These are phyloP conservation scores for Tenthredo distinguenda DNA, from an alignment of 2,888 invertebrate species.

Conservation along the genomic window DNA sequence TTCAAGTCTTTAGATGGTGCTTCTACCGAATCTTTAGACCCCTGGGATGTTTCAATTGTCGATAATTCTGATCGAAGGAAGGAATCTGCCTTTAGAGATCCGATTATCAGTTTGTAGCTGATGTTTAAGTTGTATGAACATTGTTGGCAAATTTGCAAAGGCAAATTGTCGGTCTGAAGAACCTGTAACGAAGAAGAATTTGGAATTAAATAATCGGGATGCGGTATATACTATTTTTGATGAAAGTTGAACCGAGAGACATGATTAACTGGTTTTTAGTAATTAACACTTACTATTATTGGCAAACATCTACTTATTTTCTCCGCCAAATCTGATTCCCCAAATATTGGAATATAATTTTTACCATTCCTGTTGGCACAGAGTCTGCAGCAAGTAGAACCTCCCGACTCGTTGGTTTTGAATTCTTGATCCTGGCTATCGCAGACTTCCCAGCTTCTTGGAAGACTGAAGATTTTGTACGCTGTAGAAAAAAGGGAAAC, in stretches of 20 bases:
- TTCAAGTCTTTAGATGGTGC: not conserved
- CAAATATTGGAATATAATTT: conserved; percentile 54
- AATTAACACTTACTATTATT: conserved; percentile 50
- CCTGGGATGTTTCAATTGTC: not conserved
- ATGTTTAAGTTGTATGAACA: conserved; percentile 64
- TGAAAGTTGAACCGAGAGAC: not conserved
- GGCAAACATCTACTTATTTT: conserved; percentile 58
- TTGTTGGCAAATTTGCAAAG: conserved; percentile 62
- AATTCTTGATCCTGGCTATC: not conserved
- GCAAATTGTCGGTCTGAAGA: conserved; percentile 60
- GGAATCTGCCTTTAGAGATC: conserved; percentile 60
- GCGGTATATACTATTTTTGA: not conserved
- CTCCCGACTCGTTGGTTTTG: not conserved
- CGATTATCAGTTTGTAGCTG: conserved; percentile 63
- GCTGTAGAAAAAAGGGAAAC: not conserved
- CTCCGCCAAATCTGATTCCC: conserved; percentile 53
- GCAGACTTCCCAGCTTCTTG: not conserved
- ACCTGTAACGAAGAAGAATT: conserved; percentile 56
- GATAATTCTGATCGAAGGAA: conserved; percentile 57
- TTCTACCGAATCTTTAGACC: not conserved
- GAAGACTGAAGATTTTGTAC: not conserved
- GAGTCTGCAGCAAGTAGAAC: conserved; percentile 46
- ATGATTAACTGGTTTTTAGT: not conserved
- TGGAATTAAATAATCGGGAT: not conserved
- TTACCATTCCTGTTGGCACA: conserved; percentile 48